Evolutionary conservation across 2,797 vertebrate genomes (phyloP).

Genomic region (Lophius americanus): DNA sequence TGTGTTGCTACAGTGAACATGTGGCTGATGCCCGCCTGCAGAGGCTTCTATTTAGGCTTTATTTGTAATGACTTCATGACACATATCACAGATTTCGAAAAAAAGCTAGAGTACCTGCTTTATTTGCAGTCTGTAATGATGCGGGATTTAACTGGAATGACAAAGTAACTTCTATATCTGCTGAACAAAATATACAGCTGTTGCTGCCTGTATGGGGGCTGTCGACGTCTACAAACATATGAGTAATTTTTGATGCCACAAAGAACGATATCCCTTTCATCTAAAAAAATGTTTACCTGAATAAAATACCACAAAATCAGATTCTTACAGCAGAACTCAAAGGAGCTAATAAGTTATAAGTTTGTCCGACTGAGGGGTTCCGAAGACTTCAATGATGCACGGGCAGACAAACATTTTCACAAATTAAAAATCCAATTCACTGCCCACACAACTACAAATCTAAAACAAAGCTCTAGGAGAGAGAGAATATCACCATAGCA

Average conservation of each 20-base stretch:
- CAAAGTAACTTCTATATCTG: constrained; percentile 13
- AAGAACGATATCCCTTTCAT: background rate
- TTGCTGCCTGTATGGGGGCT: background rate
- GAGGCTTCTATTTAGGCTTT: constrained; percentile 38
- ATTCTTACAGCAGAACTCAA: background rate
- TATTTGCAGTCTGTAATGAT: constrained; percentile 13
- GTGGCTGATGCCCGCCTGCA: constrained; percentile 34
- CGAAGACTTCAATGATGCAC: background rate
- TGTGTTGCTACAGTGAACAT: constrained; percentile 49
- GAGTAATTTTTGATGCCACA: background rate
- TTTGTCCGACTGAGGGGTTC: background rate
- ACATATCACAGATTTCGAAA: constrained; percentile 33
- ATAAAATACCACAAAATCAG: background rate
- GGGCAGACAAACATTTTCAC: constrained; percentile 35
- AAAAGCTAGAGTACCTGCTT: constrained; percentile 33
- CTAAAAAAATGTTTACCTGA: too few species aligned
- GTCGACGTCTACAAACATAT: background rate
- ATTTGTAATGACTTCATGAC: constrained; percentile 33
- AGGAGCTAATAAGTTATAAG: background rate
- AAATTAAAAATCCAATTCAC: constrained; percentile 42
- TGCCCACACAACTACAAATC: constrained; percentile 40
- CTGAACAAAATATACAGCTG: constrained; percentile 24
- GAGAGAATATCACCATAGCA: constrained; percentile 71
- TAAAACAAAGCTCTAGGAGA: constrained; percentile 54
- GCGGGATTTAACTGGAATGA: background rate